These are phyloP conservation scores for Syrista parreyssii DNA, from an alignment of 2,888 invertebrate genomes.

Conservation along the genomic window DNA sequence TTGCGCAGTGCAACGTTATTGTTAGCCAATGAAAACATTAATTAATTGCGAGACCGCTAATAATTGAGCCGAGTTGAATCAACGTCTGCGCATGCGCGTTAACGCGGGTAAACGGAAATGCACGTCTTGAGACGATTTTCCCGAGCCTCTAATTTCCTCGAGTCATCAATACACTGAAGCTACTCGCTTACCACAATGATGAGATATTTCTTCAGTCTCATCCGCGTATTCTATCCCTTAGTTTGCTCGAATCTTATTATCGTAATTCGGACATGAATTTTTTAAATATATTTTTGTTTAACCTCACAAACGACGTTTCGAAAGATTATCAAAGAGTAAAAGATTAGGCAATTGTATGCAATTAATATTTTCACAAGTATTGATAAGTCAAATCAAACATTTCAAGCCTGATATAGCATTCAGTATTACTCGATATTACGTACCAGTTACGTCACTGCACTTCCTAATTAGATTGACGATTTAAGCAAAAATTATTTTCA, in stretches of 20 bases:
- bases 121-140: constrained; percentile 33
- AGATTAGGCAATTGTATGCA: background rate
- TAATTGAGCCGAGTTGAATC: background rate
- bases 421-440: background rate
- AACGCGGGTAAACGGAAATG: constrained; percentile 32
- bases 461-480: background rate
- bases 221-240: background rate
- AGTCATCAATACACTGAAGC: constrained; percentile 46
- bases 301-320: background rate
- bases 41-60: background rate
- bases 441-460: background rate
- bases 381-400: background rate
- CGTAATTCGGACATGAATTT: background rate
- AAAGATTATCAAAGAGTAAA: too few species aligned
- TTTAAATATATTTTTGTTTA: background rate
- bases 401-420: background rate
- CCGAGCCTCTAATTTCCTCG: constrained; percentile 43
- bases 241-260: background rate
- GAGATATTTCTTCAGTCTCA: background rate
- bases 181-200: too few species aligned
- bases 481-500: too few species aligned
- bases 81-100: background rate
- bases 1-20: background rate
- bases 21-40: background rate
- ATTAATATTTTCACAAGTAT: background rate